Conservation (phyloP, 2,888 invertebrate species). For the Tenodera sinensis region DNA sequence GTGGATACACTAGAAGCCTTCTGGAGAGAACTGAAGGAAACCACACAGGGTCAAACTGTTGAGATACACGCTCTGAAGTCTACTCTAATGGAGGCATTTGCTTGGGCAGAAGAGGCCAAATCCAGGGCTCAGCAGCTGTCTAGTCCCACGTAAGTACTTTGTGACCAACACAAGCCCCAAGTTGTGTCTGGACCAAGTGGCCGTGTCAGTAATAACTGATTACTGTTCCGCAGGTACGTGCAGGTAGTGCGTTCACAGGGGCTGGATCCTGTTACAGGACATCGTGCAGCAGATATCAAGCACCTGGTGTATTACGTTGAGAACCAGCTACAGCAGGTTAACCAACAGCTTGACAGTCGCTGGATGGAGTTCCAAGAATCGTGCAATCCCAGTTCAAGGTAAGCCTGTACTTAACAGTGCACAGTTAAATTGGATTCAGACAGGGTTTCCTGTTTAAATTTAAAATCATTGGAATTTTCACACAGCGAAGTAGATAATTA, state of each 20-base stretch:
- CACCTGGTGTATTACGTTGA: constrained; percentile 69
- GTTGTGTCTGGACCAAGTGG: too few relatives aligned
- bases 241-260: constrained; percentile 45
- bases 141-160: constrained; percentile 36
- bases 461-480: too few relatives aligned
- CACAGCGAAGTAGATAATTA: too few relatives aligned
- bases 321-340: constrained; percentile 68
- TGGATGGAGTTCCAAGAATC: constrained; percentile 66
- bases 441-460: not conserved
- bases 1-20: constrained; percentile 45
- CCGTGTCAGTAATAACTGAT: not conserved
- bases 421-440: not conserved
- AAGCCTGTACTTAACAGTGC: constrained; percentile 17
- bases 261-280: constrained; percentile 63
- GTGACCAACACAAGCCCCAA: not conserved
- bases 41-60: constrained; percentile 54
- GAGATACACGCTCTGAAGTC: constrained; percentile 56
- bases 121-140: constrained; percentile 42
- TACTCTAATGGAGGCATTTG: constrained; percentile 50
- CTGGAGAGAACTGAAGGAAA: constrained; percentile 58
- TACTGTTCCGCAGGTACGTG: constrained; percentile 38
- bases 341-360: constrained; percentile 68
- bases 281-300: constrained; percentile 65
- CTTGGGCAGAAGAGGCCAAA: constrained; percentile 56
- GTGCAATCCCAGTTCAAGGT: constrained; percentile 43